Conservation (phyloP, 2,888 invertebrate species). For the Trichopria drosophilae region DNA sequence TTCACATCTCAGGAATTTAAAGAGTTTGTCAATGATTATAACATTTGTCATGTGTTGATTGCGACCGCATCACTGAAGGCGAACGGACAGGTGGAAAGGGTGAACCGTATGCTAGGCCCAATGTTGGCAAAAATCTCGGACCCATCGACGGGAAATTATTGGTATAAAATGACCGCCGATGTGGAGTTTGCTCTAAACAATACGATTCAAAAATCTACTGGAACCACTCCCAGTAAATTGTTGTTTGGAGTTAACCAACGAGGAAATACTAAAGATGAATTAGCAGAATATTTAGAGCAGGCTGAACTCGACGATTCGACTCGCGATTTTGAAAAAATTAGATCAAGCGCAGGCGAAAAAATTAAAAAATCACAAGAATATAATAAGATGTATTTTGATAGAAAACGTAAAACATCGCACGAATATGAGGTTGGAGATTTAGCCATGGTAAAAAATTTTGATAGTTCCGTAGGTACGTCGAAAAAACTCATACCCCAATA, state of each 20-base stretch:
- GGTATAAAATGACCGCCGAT: too few relatives aligned
- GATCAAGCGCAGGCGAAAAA: not conserved
- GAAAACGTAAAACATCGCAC: conserved; percentile 18
- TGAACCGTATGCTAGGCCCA: too few relatives aligned
- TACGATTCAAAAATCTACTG: conserved; percentile 33
- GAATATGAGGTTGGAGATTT: conserved; percentile 31
- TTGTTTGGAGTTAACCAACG: too few relatives aligned
- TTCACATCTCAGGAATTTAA: not conserved
- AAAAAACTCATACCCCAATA: conserved; percentile 26
- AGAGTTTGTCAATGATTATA: not conserved
- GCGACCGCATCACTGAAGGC: not conserved
- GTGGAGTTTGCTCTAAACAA: too few relatives aligned
- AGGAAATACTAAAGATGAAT: conserved; percentile 29
- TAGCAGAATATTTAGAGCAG: conserved; percentile 8
- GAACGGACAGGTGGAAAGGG: too few relatives aligned
- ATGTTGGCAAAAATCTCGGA: not conserved
- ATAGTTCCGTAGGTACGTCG: conserved; percentile 15
- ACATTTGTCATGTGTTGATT: too few relatives aligned
- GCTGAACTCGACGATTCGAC: too few relatives aligned
- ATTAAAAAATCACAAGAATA: conserved; percentile 1
- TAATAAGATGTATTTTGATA: not conserved
- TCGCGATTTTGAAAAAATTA: too few relatives aligned
- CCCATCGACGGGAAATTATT: not conserved
- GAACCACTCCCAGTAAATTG: conserved; percentile 37
- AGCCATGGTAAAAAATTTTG: conserved; percentile 24